Evolutionary conservation across 1,140 invertebrate genomes (phyloP).

Genomic region (Brachionus angularis): DNA sequence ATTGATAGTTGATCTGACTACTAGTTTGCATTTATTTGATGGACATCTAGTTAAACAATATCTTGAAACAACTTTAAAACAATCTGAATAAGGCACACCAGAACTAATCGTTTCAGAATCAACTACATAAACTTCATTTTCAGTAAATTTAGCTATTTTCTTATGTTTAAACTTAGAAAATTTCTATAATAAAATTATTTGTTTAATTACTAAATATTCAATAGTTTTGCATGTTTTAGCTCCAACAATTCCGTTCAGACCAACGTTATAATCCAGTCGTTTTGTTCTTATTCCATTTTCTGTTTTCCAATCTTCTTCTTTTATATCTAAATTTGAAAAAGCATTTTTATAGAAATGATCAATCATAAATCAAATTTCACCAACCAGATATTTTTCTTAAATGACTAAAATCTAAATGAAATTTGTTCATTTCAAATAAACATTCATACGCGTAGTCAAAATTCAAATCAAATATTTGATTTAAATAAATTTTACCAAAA

Average conservation of each 20-base stretch:
- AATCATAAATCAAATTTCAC: background rate
- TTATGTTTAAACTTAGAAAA: background rate
- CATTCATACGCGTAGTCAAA: constrained; percentile 31
- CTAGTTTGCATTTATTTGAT: constrained; percentile 6
- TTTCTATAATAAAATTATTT: background rate
- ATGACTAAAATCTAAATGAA: constrained; percentile 30
- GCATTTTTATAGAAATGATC: background rate
- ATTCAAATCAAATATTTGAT: constrained; percentile 25
- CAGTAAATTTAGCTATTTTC: constrained; percentile 19
- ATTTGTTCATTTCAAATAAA: constrained; percentile 12
- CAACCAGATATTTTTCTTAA: constrained; percentile 21
- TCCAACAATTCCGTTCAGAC: background rate
- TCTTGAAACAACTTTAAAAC: constrained; percentile 20
- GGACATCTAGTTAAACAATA: constrained; percentile 17
- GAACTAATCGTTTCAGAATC: constrained; percentile 11
- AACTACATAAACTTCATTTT: constrained; percentile 20
- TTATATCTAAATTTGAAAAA: background rate
- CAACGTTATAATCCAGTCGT: constrained; percentile 2
- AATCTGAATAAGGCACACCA: constrained; percentile 33
- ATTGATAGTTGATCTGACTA: constrained; percentile 1
- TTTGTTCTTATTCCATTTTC: background rate
- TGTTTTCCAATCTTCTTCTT: constrained; percentile 15
- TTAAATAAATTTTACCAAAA: constrained; percentile 6
- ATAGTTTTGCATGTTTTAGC: constrained; percentile 15
- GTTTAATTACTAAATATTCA: background rate